A percentile compares a stretch with the other conserved stretches of the same genome.
Evolutionary conservation across 2,888 invertebrate species (phyloP).

Genomic region (Meta bourneti): DNA sequence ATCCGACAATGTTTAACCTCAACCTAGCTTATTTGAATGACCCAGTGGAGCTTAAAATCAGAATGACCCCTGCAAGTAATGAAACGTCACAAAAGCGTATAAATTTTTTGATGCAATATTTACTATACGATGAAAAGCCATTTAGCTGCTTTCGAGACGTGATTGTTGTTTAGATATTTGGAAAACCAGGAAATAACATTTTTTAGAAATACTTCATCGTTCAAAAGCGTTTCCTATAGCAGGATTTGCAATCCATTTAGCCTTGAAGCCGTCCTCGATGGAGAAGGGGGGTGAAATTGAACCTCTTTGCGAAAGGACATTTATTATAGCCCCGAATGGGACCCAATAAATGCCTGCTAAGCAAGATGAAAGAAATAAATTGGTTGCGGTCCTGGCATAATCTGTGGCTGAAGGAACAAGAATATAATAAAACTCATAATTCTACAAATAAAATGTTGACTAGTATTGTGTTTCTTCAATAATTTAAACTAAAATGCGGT

Average conservation of each 20-base stretch:
- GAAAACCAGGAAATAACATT: conserved; percentile 27
- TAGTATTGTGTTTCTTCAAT: no score
- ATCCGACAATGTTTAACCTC: conserved; percentile 19
- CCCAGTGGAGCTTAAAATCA: conserved; percentile 56
- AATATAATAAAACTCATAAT: no score
- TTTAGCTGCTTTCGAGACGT: conserved; percentile 54
- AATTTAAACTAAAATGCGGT: no score
- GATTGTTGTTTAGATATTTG: conserved; percentile 66
- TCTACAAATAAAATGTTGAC: no score
- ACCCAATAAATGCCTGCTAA: conserved; percentile 51
- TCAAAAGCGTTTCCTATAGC: conserved; percentile 53
- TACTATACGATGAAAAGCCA: conserved; percentile 61
- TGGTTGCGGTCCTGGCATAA: conserved; percentile 37
- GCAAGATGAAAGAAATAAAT: conserved; percentile 59
- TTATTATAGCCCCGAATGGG: conserved; percentile 56
- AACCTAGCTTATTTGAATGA: conserved; percentile 31
- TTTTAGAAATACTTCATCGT: conserved; percentile 55
- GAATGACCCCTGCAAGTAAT: conserved; percentile 38
- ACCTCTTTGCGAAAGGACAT: conserved; percentile 27
- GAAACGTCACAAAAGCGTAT: conserved; percentile 45
- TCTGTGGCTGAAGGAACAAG: background rate
- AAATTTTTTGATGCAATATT: conserved; percentile 47
- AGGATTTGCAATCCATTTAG: conserved; percentile 73
- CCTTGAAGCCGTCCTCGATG: conserved; percentile 47
- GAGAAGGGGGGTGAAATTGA: conserved; percentile 27